Evolutionary conservation across 2,797 vertebrate species (phyloP).

Genomic region (Setipinna tenuifilis): DNA sequence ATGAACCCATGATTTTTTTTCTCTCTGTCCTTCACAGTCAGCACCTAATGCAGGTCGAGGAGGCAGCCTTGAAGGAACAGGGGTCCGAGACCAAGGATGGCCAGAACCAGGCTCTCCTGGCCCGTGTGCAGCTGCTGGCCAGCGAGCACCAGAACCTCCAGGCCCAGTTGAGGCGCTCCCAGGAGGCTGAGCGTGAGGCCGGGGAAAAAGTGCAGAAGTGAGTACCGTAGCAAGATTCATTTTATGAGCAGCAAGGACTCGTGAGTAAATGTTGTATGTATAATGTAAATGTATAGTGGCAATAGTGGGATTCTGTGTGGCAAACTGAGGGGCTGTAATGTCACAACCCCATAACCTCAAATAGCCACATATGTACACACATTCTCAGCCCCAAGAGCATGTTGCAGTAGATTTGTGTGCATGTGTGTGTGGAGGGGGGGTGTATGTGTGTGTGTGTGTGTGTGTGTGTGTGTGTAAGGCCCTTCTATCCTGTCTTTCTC

Average conservation of each 20-base stretch:
- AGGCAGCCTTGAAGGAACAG: constrained; percentile 28
- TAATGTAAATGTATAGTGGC: neutral
- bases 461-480: neutral
- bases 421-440: neutral
- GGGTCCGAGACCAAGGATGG: constrained; percentile 46
- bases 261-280: neutral
- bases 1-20: neutral
- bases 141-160: constrained; percentile 75
- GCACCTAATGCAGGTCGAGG: neutral
- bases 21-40: neutral
- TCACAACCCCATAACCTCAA: neutral
- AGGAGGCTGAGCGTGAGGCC: constrained; percentile 77
- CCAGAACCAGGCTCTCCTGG: constrained; percentile 71
- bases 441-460: neutral
- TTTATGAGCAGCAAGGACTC: neutral
- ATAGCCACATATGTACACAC: neutral
- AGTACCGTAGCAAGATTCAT: constrained; percentile 56
- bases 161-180: constrained; percentile 76
- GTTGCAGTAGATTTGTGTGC: neutral
- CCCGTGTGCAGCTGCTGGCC: constrained; percentile 78
- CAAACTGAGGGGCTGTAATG: neutral
- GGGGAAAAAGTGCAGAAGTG: constrained; percentile 85
- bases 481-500: constrained; percentile 18
- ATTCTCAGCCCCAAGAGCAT: constrained; percentile 7
- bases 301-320: neutral